A percentile compares a stretch with the other conserved stretches of the same genome.
Evolutionary conservation across 2,888 invertebrate species (phyloP).

Genomic region (Nymphalis urticae): DNA sequence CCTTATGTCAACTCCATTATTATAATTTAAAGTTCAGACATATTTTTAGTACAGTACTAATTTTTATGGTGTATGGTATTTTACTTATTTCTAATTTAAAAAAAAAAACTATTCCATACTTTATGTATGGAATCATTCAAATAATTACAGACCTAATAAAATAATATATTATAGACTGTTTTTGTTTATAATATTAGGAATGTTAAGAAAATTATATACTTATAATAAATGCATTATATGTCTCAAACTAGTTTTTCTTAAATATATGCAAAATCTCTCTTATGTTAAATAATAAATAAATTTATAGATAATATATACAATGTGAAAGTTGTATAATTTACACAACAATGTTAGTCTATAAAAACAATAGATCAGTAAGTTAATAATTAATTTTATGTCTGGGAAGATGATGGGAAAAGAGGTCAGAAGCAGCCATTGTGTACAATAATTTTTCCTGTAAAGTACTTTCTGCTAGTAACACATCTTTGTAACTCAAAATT

Average conservation of each 20-base stretch:
- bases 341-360: conserved; percentile 9
- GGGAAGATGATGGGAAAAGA: conserved; percentile 34
- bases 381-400: conserved; percentile 24
- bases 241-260: neutral
- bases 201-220: neutral
- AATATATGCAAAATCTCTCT: conserved; percentile 8
- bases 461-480: neutral
- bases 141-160: no score
- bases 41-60: no score
- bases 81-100: neutral
- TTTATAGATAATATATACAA: conserved; percentile 10
- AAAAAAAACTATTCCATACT: neutral
- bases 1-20: no score
- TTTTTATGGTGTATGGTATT: no score
- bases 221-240: neutral
- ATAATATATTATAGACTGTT: no score
- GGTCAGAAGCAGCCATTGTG: conserved; percentile 37
- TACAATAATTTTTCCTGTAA: conserved; percentile 25
- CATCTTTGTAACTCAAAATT: neutral
- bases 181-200: no score
- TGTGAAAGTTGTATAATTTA: conserved; percentile 26
- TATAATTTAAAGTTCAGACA: no score
- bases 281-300: conserved; percentile 1
- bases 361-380: conserved; percentile 28
- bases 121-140: no score